Evolutionary conservation across 1,140 invertebrate species (phyloP).

Genomic region (Scaptomyza hsui): DNA sequence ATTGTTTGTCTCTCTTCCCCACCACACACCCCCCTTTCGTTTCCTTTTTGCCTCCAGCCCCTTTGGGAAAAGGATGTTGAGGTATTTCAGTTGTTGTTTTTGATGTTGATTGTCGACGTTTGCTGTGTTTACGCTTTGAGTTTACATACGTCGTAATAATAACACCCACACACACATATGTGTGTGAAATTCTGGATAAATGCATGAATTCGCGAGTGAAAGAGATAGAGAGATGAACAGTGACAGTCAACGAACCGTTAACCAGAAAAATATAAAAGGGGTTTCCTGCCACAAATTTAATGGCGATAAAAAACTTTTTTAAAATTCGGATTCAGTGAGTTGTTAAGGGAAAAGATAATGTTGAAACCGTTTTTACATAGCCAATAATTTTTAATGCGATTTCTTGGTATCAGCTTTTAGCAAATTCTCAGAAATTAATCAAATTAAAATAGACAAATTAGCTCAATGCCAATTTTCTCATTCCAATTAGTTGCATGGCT

Average conservation of each 20-base stretch:
- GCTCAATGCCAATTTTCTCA: no score
- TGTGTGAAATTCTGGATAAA: constrained; percentile 20
- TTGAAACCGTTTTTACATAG: no score
- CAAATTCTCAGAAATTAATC: no score
- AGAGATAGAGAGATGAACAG: constrained; percentile 42
- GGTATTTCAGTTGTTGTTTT: constrained; percentile 40
- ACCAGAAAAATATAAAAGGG: constrained; percentile 48
- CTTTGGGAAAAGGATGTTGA: background rate
- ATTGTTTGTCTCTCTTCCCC: constrained; percentile 43
- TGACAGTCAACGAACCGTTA: constrained; percentile 60
- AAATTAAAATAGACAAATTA: no score
- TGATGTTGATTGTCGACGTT: constrained; percentile 66
- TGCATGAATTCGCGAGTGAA: constrained; percentile 40
- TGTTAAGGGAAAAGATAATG: no score
- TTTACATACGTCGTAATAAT: constrained; percentile 72
- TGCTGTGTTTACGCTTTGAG: constrained; percentile 46
- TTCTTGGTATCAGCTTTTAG: no score
- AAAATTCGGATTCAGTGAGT: no score
- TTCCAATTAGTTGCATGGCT: no score
- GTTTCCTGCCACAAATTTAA: constrained; percentile 14
- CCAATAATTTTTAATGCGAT: no score
- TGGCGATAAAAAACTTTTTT: background rate
- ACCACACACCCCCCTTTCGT: background rate
- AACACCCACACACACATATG: constrained; percentile 23
- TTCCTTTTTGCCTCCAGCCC: no score